Conservation (phyloP, 2,888 invertebrate species). For the Drosophila quinaria region DNA sequence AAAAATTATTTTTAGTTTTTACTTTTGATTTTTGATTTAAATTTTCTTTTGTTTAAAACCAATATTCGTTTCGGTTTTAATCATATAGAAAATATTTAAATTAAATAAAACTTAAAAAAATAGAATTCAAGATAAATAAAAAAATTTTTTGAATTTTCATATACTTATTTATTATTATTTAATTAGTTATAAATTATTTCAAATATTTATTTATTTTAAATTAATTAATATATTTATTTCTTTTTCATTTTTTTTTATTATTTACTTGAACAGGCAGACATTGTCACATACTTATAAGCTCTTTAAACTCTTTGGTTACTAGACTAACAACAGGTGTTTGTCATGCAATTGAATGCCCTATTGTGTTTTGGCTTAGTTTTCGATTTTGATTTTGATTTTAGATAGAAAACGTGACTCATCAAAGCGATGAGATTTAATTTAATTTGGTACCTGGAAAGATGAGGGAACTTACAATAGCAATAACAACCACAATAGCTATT, state of each 20-base stretch:
- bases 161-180: too few species aligned
- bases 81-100: too few species aligned
- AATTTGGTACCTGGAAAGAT: slow-evolving; percentile 52
- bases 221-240: too few species aligned
- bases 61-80: too few species aligned
- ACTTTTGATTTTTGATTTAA: too few species aligned
- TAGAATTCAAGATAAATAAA: too few species aligned
- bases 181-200: too few species aligned
- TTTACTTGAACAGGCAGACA: background rate
- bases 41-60: too few species aligned
- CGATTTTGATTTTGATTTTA: slow-evolving; percentile 14
- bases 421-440: slow-evolving; percentile 37
- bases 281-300: background rate
- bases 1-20: too few species aligned
- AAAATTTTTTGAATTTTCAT: too few species aligned
- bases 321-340: slow-evolving; percentile 40
- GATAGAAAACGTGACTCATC: slow-evolving; percentile 51
- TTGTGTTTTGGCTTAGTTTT: slow-evolving; percentile 39
- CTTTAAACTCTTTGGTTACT: background rate
- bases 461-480: slow-evolving; percentile 13
- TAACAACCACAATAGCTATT: slow-evolving; percentile 19
- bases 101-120: background rate
- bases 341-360: slow-evolving; percentile 47
- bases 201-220: too few species aligned
- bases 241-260: too few species aligned